Base-by-base conservation (phyloP, 2,888 invertebrate genomes). In the Harpagoxenus sublaevis region DNA sequence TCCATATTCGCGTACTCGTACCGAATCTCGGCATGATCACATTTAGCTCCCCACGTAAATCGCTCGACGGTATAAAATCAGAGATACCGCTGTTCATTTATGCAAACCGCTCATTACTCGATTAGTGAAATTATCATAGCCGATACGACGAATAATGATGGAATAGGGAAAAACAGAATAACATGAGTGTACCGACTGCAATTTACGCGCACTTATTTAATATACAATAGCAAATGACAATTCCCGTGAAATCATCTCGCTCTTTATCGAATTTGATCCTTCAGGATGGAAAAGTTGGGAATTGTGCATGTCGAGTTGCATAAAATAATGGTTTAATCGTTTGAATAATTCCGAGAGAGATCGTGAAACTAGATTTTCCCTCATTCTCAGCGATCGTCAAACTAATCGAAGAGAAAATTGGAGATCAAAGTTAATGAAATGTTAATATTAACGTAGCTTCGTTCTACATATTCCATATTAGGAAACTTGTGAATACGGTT, bases 41-140 rank as follows among this genome's bases (percentile, higher is more conserved):
- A 71, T 79, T 70, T 45, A 42, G 35, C 23, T 6, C 70, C 15
- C 79, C 12, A 23, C 35, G 31, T 45, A 70, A 70, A 57, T 70
- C 23, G 57, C 6, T 18, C 8, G 60, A 70, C 8, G 35, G 23
- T 23, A 79, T 71, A 71, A 60, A 79, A 79, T 79, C 79, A 71
- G 71, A 57, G 70, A 60, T 78, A 66, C 78, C 79, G 42, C 48
- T 79, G 71, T 60, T 79, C 57, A 79, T 79, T 79, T 79, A 79
- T 79, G 79, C 79, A 79, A 79, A 79, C 71, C 57, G 71, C 79
- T 79, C 71, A 60, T 70, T 79, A 79, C 23, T 79, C 71, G 79
- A 79, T 79, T 79, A 79, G 57, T 5, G 31, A 79, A 70, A 79
- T 79, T 79, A 79, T 79, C 48, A 48, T 71, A 79, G 45, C 35